These are phyloP conservation scores for Agriotes lineatus DNA, from an alignment of 2,888 invertebrate genomes.

Conservation along the genomic window DNA sequence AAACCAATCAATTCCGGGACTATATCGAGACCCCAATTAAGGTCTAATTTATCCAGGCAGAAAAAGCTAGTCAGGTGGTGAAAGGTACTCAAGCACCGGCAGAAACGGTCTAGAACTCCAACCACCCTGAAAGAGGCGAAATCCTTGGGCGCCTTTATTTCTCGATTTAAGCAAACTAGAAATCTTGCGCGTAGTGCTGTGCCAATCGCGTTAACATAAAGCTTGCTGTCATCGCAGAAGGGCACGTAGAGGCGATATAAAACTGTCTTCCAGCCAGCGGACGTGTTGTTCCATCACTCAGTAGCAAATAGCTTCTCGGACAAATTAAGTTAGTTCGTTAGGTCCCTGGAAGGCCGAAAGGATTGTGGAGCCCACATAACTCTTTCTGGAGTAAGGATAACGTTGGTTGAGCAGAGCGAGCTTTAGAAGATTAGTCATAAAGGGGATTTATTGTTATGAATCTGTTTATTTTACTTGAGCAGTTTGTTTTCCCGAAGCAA, in stretches of 20 bases:
- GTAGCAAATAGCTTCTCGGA: slow-evolving; percentile 20
- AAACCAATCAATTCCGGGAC: too few species aligned
- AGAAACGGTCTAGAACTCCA: background rate
- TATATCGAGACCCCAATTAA: too few species aligned
- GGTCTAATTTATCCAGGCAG: background rate
- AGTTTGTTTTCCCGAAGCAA: slow-evolving; percentile 3
- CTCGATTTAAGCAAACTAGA: slow-evolving; percentile 10
- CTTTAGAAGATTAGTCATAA: background rate
- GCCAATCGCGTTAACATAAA: slow-evolving; percentile 24
- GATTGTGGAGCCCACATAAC: background rate
- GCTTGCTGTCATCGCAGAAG: slow-evolving; percentile 18
- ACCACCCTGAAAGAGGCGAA: background rate
- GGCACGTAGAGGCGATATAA: slow-evolving; percentile 31
- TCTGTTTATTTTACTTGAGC: slow-evolving; percentile 9
- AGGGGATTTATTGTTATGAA: slow-evolving; percentile 2
- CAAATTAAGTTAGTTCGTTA: slow-evolving; percentile 30
- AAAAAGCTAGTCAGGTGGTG: background rate
- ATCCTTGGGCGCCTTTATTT: background rate
- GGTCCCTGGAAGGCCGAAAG: too few species aligned
- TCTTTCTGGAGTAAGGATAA: background rate
- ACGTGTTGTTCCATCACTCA: slow-evolving; percentile 28
- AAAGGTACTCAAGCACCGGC: background rate
- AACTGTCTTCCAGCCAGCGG: slow-evolving; percentile 23
- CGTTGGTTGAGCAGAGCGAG: background rate
- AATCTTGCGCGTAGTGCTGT: background rate